phyloP scores from a whole-genome alignment of 2,113 vertebrate genomes.

The Nesogale talazaci region DNA sequence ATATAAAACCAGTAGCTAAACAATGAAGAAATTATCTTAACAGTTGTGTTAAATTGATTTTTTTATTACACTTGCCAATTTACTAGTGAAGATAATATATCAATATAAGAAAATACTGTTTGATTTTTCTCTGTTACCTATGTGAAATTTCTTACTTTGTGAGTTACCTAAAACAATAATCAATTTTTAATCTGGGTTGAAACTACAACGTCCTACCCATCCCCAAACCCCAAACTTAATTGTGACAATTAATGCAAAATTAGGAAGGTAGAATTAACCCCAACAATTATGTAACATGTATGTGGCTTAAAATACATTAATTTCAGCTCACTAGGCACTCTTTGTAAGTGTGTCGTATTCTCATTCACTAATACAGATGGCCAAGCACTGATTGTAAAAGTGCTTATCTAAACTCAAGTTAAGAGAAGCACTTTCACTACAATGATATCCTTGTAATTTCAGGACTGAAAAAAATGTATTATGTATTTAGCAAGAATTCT shows the following conservation, averaged over 20 bases:
- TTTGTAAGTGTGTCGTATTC: neutral
- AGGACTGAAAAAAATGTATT: neutral
- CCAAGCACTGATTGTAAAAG: neutral
- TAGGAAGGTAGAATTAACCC: conserved; percentile 16
- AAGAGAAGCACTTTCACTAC: conserved; percentile 1
- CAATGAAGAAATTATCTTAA: conserved; percentile 32
- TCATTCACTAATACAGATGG: neutral
- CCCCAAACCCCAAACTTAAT: conserved; percentile 38
- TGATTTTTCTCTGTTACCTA: neutral
- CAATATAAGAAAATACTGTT: neutral
- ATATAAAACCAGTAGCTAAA: neutral
- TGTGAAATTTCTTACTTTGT: neutral
- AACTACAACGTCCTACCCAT: neutral
- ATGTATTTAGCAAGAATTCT: conserved; percentile 6
- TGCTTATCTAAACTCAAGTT: conserved; percentile 6
- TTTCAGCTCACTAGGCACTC: neutral
- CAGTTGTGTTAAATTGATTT: neutral
- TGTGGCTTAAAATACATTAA: conserved; percentile 36
- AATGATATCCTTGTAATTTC: neutral
- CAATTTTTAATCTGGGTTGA: neutral
- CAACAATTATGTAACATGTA: neutral
- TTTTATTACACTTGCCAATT: neutral
- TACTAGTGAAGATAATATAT: conserved; percentile 23
- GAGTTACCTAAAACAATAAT: conserved; percentile 5
- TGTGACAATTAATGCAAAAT: conserved; percentile 8